Percentiles rank a stretch among this genome's conserved stretches.
These are phyloP conservation scores for Glaucomys volans DNA, from an alignment of 2,113 vertebrate species.

Conservation along the genomic window DNA sequence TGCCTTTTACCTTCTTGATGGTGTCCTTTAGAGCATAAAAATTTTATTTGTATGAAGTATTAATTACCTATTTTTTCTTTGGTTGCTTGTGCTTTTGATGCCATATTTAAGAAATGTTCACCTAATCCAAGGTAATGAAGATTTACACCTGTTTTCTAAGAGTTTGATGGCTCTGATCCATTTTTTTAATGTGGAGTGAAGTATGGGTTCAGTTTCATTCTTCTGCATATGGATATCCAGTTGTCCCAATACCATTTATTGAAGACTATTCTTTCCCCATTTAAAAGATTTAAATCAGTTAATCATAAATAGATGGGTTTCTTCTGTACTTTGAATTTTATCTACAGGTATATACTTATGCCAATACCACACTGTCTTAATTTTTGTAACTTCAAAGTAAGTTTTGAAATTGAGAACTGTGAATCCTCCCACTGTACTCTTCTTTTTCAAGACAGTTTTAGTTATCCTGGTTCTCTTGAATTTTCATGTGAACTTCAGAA, in stretches of 20 bases:
- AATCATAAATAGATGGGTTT: background rate
- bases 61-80: constrained; percentile 22
- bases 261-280: background rate
- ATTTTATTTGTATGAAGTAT: background rate
- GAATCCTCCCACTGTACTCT: background rate
- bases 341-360: background rate
- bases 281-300: background rate
- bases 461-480: background rate
- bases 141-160: constrained; percentile 18
- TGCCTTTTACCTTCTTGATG: constrained; percentile 12
- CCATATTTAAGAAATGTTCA: background rate
- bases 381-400: background rate
- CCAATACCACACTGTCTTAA: background rate
- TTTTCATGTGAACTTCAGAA: background rate
- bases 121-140: background rate
- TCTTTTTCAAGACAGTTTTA: constrained; percentile 16
- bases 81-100: background rate
- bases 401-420: background rate
- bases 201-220: background rate
- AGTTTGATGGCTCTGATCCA: background rate
- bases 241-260: background rate
- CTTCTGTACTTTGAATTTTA: background rate
- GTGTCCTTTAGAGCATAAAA: background rate
- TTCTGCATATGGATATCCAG: background rate
- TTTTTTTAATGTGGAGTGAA: background rate